Conservation (phyloP, 2,113 vertebrate genomes). For the Nerophis ophidion region DNA sequence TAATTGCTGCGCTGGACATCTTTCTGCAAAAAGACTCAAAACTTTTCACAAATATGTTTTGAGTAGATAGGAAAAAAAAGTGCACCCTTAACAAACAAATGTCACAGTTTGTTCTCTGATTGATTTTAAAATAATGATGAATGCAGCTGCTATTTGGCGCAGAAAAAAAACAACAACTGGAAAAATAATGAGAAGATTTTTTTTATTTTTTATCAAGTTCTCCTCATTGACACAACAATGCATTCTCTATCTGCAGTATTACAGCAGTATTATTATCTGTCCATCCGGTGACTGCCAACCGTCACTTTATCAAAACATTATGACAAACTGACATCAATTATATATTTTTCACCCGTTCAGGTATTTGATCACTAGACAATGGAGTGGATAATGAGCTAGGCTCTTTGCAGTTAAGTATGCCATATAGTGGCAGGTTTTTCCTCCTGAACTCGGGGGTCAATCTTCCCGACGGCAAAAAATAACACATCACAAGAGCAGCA, state of each 20-base stretch:
- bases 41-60: not conserved
- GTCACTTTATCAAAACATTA: slow-evolving; percentile 37
- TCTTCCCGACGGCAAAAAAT: slow-evolving; percentile 41
- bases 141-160: not conserved
- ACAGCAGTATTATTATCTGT: slow-evolving; percentile 35
- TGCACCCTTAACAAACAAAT: not conserved
- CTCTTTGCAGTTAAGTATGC: slow-evolving; percentile 19
- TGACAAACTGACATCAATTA: slow-evolving; percentile 51
- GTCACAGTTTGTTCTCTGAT: not conserved
- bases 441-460: slow-evolving; percentile 46
- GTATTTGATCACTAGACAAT: slow-evolving; percentile 44
- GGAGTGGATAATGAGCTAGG: slow-evolving; percentile 40
- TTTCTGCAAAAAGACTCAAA: not conserved
- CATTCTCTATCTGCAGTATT: slow-evolving; percentile 29
- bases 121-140: not conserved
- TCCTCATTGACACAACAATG: slow-evolving; percentile 18
- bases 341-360: slow-evolving; percentile 31
- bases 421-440: slow-evolving; percentile 38
- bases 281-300: slow-evolving; percentile 29
- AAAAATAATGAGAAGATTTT: not conserved
- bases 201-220: not conserved
- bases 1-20: slow-evolving; percentile 30
- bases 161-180: not conserved
- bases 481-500: slow-evolving; percentile 51
- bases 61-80: not conserved